Evolutionary conservation across 2,888 invertebrate genomes (phyloP).

Genomic region (Eueremaeus valkanovi): DNA sequence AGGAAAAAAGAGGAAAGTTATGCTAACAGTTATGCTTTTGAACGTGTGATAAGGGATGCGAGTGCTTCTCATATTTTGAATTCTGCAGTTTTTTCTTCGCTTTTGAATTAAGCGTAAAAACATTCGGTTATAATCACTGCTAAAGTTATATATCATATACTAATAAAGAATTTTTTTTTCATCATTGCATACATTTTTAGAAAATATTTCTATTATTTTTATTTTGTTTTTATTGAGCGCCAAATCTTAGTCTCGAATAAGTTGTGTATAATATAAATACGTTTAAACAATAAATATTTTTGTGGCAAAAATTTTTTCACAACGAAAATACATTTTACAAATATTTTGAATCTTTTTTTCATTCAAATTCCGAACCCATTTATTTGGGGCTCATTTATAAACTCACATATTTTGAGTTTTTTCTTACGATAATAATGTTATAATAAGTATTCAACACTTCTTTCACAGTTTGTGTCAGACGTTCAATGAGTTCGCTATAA

Average conservation of each 20-base stretch:
- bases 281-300: neutral
- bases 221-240: neutral
- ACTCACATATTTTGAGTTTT: neutral
- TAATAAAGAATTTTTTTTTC: neutral
- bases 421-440: neutral
- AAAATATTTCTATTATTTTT: neutral
- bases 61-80: neutral
- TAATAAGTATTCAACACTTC: neutral
- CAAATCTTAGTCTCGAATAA: neutral
- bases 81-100: neutral
- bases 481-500: too few relatives aligned
- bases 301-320: neutral
- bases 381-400: conserved; percentile 16
- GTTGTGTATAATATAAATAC: too few relatives aligned
- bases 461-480: neutral
- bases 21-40: neutral
- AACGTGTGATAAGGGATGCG: neutral
- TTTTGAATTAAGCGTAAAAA: neutral
- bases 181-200: neutral
- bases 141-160: neutral
- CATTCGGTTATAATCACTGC: neutral
- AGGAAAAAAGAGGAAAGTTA: neutral
- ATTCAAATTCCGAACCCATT: neutral
- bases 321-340: neutral
- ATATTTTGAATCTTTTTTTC: neutral